Evolutionary conservation across 2,888 invertebrate genomes (phyloP).

Genomic region (Macrosoma leucophasiata): DNA sequence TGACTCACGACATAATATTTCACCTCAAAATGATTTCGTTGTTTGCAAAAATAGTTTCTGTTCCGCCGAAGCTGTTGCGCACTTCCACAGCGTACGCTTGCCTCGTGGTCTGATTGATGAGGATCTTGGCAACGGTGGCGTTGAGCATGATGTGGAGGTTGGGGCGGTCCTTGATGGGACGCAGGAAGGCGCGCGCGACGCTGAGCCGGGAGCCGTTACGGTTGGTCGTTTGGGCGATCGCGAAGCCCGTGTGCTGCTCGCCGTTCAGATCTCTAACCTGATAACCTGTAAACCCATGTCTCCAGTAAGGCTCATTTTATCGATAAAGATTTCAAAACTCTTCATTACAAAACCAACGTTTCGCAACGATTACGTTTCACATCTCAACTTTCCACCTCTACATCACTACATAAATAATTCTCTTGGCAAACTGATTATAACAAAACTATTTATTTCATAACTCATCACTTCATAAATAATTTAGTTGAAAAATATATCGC

Average conservation of each 20-base stretch:
- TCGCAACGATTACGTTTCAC: no score
- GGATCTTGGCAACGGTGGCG: slow-evolving; percentile 84
- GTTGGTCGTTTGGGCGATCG: slow-evolving; percentile 91
- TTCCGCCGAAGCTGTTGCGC: slow-evolving; percentile 71
- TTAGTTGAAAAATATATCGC: no score
- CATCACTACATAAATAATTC: no score
- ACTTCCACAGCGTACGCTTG: slow-evolving; percentile 87
- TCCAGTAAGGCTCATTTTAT: no score
- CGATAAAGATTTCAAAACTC: no score
- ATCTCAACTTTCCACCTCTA: no score
- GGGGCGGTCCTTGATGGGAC: slow-evolving; percentile 83
- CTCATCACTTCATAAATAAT: no score
- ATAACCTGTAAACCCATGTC: no score
- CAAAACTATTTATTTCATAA: no score
- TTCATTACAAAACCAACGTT: no score
- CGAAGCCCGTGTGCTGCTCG: slow-evolving; percentile 85
- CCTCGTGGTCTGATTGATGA: slow-evolving; percentile 84
- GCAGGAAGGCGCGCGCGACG: slow-evolving; percentile 86
- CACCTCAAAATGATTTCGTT: slow-evolving; percentile 80
- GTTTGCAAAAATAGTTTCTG: slow-evolving; percentile 77
- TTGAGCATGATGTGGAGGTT: slow-evolving; percentile 91
- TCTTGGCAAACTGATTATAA: no score
- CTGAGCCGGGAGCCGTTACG: slow-evolving; percentile 90
- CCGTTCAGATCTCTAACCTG: slow-evolving; percentile 88
- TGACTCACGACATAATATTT: slow-evolving; percentile 28